Evolutionary conservation across 1,140 invertebrate species (phyloP).

Genomic region (Drosophila sucinea): DNA sequence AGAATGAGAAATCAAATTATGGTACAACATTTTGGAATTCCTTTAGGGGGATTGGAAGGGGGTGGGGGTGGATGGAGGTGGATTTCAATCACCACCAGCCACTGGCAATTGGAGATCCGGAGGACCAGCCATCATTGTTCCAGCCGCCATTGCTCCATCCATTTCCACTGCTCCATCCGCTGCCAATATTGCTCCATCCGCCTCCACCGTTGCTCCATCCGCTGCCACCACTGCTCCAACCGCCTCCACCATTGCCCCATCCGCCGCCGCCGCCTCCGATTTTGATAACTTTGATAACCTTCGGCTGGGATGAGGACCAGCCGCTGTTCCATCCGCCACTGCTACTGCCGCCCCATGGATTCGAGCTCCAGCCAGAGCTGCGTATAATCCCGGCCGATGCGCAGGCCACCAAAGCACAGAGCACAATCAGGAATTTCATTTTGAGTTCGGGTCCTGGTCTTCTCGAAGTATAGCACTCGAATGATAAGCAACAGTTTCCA

Average conservation of each 20-base stretch:
- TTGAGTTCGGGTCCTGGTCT: conserved; percentile 9
- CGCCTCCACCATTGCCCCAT: conserved; percentile 13
- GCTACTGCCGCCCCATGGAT: conserved; percentile 45
- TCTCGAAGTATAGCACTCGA: conserved; percentile 61
- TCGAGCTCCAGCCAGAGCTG: conserved; percentile 54
- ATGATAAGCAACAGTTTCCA: conserved; percentile 54
- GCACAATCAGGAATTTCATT: conserved; percentile 48
- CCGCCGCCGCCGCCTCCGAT: conserved; percentile 37
- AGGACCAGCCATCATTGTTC: conserved; percentile 41
- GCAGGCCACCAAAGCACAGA: conserved; percentile 64
- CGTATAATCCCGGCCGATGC: conserved; percentile 62
- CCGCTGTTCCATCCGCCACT: conserved; percentile 38
- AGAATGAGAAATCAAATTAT: conserved; percentile 28
- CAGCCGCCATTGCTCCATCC: conserved; percentile 5
- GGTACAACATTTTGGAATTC: background rate
- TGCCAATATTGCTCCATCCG: conserved; percentile 6
- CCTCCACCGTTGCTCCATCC: conserved; percentile 14
- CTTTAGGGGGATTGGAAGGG: background rate
- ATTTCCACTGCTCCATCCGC: conserved; percentile 13
- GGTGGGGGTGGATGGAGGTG: no score
- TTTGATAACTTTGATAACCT: conserved; percentile 54
- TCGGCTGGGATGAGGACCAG: conserved; percentile 50
- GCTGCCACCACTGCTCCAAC: conserved; percentile 5
- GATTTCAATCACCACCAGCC: conserved; percentile 44
- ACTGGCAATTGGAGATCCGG: conserved; percentile 38